A percentile compares a stretch with the other conserved stretches of the same genome.
These are phyloP conservation scores for Odontocolon sp. DNA, from an alignment of 2,888 invertebrate species.

Conservation along the genomic window DNA sequence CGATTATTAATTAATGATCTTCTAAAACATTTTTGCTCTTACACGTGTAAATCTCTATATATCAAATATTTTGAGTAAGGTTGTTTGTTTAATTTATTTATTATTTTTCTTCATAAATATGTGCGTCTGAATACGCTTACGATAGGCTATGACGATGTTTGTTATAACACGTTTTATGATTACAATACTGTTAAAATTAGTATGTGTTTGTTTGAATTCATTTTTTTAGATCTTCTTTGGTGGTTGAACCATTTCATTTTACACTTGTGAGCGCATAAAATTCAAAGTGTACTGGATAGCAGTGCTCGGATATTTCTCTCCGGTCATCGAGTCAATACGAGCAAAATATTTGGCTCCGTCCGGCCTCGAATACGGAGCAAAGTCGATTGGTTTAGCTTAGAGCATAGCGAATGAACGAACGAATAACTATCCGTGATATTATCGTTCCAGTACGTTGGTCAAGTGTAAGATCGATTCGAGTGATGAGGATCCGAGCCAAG, in stretches of 20 bases:
- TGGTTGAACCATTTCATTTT: background rate
- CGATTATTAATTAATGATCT: conserved; percentile 52
- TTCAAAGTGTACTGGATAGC: background rate
- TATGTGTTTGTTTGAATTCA: conserved; percentile 25
- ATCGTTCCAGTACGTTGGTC: background rate
- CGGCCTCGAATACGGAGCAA: background rate
- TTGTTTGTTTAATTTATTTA: conserved; percentile 37
- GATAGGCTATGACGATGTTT: conserved; percentile 49
- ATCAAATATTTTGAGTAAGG: conserved; percentile 59
- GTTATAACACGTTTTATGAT: conserved; percentile 39
- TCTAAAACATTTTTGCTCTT: conserved; percentile 60
- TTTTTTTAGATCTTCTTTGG: background rate
- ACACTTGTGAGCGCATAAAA: background rate
- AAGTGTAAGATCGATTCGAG: background rate
- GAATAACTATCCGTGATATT: background rate
- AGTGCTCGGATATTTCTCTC: background rate
- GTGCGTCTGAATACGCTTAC: conserved; percentile 31
- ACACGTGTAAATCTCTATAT: conserved; percentile 62
- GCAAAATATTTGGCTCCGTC: background rate
- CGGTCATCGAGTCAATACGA: background rate
- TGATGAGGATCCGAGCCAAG: background rate
- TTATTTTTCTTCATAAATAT: conserved; percentile 23
- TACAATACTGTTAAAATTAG: conserved; percentile 34
- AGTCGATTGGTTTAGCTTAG: conserved; percentile 21
- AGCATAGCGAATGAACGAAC: background rate